Conservation (phyloP, 2,797 vertebrate species). For the Thamnophis elegans region DNA sequence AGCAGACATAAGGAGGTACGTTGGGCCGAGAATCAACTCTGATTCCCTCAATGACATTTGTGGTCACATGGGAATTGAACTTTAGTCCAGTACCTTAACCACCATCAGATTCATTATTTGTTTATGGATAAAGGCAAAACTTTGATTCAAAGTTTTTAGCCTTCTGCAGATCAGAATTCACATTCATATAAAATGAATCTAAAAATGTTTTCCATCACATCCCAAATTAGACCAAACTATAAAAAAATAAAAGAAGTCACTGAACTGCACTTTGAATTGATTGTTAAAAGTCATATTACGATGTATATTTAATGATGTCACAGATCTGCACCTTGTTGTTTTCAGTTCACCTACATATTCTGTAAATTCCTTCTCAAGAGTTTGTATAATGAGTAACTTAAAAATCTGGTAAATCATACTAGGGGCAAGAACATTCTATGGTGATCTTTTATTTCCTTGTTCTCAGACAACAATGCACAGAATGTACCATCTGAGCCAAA, state of each 20-base stretch:
- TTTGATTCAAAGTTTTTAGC: neutral
- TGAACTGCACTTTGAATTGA: neutral
- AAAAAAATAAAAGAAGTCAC: neutral
- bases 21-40: neutral
- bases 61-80: neutral
- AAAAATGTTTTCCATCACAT: constrained; percentile 21
- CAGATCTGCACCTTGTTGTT: neutral
- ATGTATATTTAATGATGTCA: neutral
- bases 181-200: neutral
- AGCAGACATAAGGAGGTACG: neutral
- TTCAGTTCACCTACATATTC: neutral
- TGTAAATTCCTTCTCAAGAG: constrained; percentile 1
- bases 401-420: constrained; percentile 18
- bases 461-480: constrained; percentile 44
- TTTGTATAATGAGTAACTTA: constrained; percentile 10
- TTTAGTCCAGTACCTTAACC: neutral
- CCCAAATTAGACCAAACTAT: neutral
- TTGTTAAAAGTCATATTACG: neutral
- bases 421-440: neutral
- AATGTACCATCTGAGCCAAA: constrained; percentile 45
- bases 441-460: constrained; percentile 28
- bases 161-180: neutral
- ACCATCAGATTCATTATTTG: neutral
- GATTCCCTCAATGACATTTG: neutral
- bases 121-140: neutral